A percentile compares a stretch with the other conserved stretches of the same genome.
Conservation (phyloP, 2,797 vertebrate genomes). For the Buphagus erythrorhynchus region DNA sequence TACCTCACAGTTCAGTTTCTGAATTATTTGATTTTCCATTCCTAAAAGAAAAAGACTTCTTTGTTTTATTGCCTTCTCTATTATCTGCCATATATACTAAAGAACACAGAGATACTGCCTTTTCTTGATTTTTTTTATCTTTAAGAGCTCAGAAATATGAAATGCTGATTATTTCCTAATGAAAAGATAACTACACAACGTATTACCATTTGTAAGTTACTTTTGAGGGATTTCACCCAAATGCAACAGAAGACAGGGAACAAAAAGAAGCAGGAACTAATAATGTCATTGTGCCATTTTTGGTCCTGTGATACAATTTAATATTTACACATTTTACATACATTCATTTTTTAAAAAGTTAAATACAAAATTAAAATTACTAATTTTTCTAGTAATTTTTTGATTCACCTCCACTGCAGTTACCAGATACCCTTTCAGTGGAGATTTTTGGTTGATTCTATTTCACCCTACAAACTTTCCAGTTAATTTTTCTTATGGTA, state of each 20-base stretch:
- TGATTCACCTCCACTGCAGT: neutral
- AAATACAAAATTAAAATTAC: neutral
- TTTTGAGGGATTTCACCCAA: neutral
- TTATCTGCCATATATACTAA: neutral
- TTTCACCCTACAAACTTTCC: neutral
- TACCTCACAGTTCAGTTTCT: neutral
- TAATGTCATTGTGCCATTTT: neutral
- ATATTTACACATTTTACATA: neutral
- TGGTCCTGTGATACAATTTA: neutral
- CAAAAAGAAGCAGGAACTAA: neutral
- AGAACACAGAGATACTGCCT: neutral
- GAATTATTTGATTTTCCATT: neutral
- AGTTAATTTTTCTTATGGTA: neutral
- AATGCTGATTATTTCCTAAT: neutral
- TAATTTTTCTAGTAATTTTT: neutral
- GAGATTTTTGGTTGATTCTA: neutral
- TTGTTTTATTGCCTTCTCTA: neutral
- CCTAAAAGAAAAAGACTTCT: neutral
- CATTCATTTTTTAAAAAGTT: rapidly evolving
- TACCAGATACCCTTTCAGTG: neutral
- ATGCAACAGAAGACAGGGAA: neutral
- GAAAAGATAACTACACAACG: neutral
- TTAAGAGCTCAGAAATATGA: neutral
- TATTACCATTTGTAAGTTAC: neutral
- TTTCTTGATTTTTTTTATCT: neutral